Evolutionary conservation across 2,113 vertebrate species (phyloP).

Genomic region (Vidua chalybeata): DNA sequence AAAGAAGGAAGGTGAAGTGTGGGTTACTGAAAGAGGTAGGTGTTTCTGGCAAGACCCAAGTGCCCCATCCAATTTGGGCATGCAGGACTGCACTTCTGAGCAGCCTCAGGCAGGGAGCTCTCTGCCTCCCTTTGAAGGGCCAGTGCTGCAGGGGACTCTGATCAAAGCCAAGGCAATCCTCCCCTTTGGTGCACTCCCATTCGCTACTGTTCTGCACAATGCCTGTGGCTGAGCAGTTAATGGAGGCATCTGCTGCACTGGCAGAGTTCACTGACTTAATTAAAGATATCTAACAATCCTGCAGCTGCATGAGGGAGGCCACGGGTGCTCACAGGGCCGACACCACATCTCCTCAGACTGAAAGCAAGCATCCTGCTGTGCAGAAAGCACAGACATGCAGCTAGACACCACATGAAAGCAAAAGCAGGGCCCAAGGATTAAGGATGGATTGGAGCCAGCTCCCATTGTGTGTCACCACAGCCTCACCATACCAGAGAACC

Average conservation of each 20-base stretch:
- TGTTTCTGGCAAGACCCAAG: not conserved
- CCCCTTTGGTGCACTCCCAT: not conserved
- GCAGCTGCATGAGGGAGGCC: constrained; percentile 4
- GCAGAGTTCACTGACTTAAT: not conserved
- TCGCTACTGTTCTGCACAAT: constrained; percentile 6
- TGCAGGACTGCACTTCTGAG: not conserved
- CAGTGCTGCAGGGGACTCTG: not conserved
- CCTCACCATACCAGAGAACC: not conserved
- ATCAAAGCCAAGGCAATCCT: not conserved
- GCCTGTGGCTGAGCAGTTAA: constrained; percentile 45
- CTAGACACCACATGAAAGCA: not conserved
- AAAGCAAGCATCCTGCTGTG: not conserved
- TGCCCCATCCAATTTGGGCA: not conserved
- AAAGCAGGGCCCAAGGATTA: not conserved
- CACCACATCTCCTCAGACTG: not conserved
- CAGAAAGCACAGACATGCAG: not conserved
- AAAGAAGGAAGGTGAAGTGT: not conserved
- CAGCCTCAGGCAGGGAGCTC: not conserved
- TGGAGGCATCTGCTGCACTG: constrained; percentile 41
- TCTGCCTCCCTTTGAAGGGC: constrained; percentile 36
- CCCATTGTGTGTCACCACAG: not conserved
- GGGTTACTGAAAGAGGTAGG: not conserved
- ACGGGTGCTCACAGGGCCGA: not conserved
- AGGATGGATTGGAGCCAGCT: not conserved
- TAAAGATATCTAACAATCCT: constrained; percentile 51